Percentiles rank a stretch among this genome's conserved stretches.
Evolutionary conservation across 1,140 invertebrate genomes (phyloP).

Genomic region (Heliothis virescens): DNA sequence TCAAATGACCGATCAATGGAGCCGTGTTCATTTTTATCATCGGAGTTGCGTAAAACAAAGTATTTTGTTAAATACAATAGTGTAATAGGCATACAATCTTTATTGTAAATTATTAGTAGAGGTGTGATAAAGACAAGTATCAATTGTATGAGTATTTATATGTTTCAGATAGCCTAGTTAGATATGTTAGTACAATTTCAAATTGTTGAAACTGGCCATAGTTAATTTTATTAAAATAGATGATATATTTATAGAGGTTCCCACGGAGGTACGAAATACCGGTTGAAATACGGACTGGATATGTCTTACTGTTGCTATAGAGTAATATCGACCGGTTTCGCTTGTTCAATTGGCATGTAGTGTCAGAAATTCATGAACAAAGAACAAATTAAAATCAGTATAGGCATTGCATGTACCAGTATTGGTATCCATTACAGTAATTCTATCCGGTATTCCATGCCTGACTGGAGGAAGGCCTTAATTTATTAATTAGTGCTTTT

Average conservation of each 20-base stretch:
- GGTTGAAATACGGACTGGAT: too few relatives aligned
- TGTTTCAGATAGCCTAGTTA: conserved; percentile 21
- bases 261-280: too few relatives aligned
- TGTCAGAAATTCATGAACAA: too few relatives aligned
- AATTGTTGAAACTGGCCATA: conserved; percentile 19
- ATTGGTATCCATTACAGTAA: too few relatives aligned
- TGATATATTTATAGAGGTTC: background rate
- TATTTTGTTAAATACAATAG: background rate
- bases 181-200: background rate
- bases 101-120: conserved; percentile 6
- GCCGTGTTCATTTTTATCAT: conserved; percentile 6
- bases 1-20: background rate
- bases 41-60: background rate
- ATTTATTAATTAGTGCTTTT: conserved; percentile 15
- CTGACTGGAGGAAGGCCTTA: background rate
- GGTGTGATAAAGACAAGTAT: background rate
- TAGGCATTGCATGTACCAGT: too few relatives aligned
- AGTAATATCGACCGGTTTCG: too few relatives aligned
- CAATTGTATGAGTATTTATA: background rate
- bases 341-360: too few relatives aligned
- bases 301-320: too few relatives aligned
- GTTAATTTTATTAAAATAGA: background rate
- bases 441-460: too few relatives aligned
- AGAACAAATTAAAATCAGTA: too few relatives aligned
- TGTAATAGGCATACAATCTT: background rate